These are phyloP conservation scores for Barypeithes pellucidus DNA, from an alignment of 2,888 invertebrate genomes.

Conservation along the genomic window DNA sequence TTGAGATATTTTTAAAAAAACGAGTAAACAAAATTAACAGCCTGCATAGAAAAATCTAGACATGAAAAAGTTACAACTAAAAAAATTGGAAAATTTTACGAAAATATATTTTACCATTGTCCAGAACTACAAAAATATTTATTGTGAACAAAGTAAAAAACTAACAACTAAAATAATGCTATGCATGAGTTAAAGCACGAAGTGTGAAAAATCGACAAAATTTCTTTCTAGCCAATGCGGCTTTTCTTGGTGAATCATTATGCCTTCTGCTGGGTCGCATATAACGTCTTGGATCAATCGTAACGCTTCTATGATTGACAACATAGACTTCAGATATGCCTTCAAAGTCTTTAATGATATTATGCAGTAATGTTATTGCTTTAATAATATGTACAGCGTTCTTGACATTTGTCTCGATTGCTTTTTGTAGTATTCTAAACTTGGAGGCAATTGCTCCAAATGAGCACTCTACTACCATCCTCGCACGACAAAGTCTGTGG, in stretches of 20 bases:
- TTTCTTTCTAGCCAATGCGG: neutral
- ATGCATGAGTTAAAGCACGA: neutral
- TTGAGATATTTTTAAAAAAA: too few relatives aligned
- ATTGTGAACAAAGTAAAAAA: neutral
- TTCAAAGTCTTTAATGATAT: constrained; percentile 45
- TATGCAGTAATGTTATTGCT: constrained; percentile 46
- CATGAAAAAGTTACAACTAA: too few relatives aligned
- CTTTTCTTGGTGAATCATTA: constrained; percentile 16
- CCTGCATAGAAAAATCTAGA: too few relatives aligned
- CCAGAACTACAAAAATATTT: too few relatives aligned
- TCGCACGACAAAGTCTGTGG: constrained; percentile 51
- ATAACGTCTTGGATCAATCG: neutral
- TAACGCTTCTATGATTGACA: neutral
- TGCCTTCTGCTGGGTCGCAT: neutral
- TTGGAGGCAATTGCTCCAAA: constrained; percentile 55
- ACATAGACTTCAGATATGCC: constrained; percentile 12
- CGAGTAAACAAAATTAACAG: too few relatives aligned
- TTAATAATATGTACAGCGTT: constrained; percentile 50
- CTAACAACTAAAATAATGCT: neutral
- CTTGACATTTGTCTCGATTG: constrained; percentile 47
- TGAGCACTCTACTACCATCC: constrained; percentile 59
- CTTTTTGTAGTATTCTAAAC: constrained; percentile 46
- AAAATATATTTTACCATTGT: too few relatives aligned
- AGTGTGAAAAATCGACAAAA: constrained; percentile 1
- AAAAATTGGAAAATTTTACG: too few relatives aligned